Percentiles rank a stretch among this genome's conserved stretches.
These are phyloP conservation scores for Epirrhoe alternata DNA, from an alignment of 2,888 invertebrate genomes.

Conservation along the genomic window DNA sequence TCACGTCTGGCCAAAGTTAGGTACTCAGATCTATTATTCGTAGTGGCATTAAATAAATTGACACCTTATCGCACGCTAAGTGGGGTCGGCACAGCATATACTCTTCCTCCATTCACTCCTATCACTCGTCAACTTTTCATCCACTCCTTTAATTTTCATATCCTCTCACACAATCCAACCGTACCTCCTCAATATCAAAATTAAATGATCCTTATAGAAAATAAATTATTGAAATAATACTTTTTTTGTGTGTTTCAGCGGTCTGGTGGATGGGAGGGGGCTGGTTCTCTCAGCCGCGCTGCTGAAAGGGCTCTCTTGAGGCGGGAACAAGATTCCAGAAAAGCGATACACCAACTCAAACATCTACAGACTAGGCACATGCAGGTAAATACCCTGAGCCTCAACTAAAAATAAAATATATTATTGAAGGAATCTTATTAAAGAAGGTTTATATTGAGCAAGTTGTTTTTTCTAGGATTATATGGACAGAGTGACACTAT, in stretches of 20 bases:
- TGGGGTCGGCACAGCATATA: no score
- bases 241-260: constrained; percentile 52
- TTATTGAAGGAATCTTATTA: neutral
- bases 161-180: no score
- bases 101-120: no score
- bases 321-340: constrained; percentile 78
- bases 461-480: constrained; percentile 66
- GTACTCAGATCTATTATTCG: no score
- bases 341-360: constrained; percentile 78
- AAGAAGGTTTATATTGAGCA: neutral
- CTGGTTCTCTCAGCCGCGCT: constrained; percentile 67
- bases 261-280: constrained; percentile 66
- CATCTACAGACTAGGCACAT: constrained; percentile 74
- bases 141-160: no score
- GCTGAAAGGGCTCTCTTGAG: constrained; percentile 75
- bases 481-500: constrained; percentile 76
- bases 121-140: no score
- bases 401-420: neutral
- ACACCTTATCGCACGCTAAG: no score
- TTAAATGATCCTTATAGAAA: no score
- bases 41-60: no score
- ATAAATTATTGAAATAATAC: neutral
- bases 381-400: constrained; percentile 60
- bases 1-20: no score
- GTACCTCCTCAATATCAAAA: no score